Percentiles rank a stretch among this genome's conserved stretches.
Evolutionary conservation across 2,113 vertebrate species (phyloP).

Genomic region (Notarius lentiginosus): DNA sequence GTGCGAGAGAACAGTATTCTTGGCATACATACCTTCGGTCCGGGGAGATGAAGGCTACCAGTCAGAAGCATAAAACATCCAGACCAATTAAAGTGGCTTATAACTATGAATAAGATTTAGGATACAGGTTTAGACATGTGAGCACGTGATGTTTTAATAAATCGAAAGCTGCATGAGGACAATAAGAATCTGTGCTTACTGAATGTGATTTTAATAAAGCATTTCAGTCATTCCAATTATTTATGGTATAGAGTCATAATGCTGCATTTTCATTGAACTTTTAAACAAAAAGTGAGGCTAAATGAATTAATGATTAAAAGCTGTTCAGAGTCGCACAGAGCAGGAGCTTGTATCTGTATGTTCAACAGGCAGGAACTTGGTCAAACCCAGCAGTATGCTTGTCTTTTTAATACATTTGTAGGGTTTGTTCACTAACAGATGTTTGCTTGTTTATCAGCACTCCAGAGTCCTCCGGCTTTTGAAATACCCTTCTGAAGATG

Average conservation of each 20-base stretch:
- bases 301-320: background rate
- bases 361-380: background rate
- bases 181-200: background rate
- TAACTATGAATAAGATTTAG: background rate
- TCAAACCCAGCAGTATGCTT: background rate
- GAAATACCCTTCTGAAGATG: constrained; percentile 81
- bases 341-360: background rate
- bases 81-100: background rate
- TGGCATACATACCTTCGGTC: too few relatives aligned
- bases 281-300: background rate
- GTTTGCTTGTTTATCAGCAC: constrained; percentile 67
- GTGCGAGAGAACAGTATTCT: background rate
- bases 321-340: background rate
- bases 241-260: background rate
- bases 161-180: background rate
- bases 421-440: background rate
- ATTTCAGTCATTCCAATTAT: background rate
- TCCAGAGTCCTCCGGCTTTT: constrained; percentile 90
- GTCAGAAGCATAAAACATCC: background rate
- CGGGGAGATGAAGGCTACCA: background rate
- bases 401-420: too few relatives aligned
- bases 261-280: too few relatives aligned
- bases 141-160: background rate
- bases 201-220: background rate
- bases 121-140: too few relatives aligned